phyloP scores from a whole-genome alignment of 1,140 invertebrate species.

The Anoplolepis gracilipes region DNA sequence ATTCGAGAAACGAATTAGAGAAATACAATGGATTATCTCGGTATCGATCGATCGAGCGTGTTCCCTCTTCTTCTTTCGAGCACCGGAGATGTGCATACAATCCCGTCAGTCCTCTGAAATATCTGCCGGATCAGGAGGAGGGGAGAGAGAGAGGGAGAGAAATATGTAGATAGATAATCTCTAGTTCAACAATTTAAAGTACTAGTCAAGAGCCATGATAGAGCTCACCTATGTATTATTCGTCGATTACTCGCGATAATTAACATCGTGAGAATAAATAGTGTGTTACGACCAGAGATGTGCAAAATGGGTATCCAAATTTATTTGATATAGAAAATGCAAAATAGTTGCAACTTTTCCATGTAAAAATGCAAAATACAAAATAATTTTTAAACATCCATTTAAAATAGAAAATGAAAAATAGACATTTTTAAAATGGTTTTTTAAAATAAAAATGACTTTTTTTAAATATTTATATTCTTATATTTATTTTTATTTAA shows the following conservation, averaged over 20 bases:
- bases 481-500: too few relatives aligned
- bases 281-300: slow-evolving; percentile 19
- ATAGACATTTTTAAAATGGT: too few relatives aligned
- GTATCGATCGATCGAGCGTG: slow-evolving; percentile 65
- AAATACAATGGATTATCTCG: slow-evolving; percentile 74
- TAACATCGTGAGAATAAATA: slow-evolving; percentile 68
- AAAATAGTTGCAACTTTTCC: too few relatives aligned
- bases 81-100: slow-evolving; percentile 62
- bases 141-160: slow-evolving; percentile 16
- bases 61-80: slow-evolving; percentile 26
- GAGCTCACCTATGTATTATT: slow-evolving; percentile 44
- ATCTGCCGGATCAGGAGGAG: slow-evolving; percentile 57
- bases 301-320: too few relatives aligned
- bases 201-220: slow-evolving; percentile 56
- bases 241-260: slow-evolving; percentile 66
- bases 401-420: too few relatives aligned
- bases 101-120: slow-evolving; percentile 59
- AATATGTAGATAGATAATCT: slow-evolving; percentile 73
- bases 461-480: too few relatives aligned
- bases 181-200: slow-evolving; percentile 63
- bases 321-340: too few relatives aligned
- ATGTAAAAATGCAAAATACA: too few relatives aligned
- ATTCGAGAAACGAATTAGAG: slow-evolving; percentile 70
- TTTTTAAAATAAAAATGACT: too few relatives aligned
- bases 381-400: too few relatives aligned